Percentiles rank a stretch among this genome's conserved stretches.
phyloP scores from a whole-genome alignment of 2,888 invertebrate species.

The Pharmacophagus antenor region DNA sequence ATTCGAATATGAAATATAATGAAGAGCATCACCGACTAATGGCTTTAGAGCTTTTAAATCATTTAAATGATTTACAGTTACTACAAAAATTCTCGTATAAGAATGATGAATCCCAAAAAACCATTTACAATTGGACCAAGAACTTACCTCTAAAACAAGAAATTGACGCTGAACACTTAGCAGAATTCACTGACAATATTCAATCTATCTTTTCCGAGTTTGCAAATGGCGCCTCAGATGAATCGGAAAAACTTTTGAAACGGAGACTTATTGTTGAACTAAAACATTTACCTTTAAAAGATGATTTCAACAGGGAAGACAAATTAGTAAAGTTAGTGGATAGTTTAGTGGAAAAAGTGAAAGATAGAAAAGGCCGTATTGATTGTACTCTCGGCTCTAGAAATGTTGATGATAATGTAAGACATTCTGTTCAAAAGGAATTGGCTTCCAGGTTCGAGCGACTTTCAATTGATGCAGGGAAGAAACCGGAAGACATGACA shows the following conservation, averaged over 20 bases:
- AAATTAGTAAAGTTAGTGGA: conserved; percentile 15
- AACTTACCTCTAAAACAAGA: conserved; percentile 14
- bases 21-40: conserved; percentile 13
- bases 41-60: conserved; percentile 20
- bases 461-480: conserved; percentile 3
- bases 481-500: conserved; percentile 3
- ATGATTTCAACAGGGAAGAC: conserved; percentile 8
- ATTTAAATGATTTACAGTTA: conserved; percentile 9
- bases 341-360: conserved; percentile 14
- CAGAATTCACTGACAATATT: conserved; percentile 7
- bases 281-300: conserved; percentile 12
- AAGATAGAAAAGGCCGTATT: conserved; percentile 4
- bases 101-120: neutral
- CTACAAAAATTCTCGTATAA: neutral
- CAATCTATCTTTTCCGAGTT: conserved; percentile 11
- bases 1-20: conserved; percentile 14
- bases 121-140: conserved; percentile 10
- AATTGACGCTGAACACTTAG: neutral
- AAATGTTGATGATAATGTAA: conserved; percentile 9
- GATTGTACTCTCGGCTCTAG: neutral
- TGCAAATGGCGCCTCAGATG: neutral
- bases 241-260: conserved; percentile 14
- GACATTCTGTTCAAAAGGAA: conserved; percentile 10
- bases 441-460: conserved; percentile 2
- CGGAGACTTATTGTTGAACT: conserved; percentile 10